These are phyloP conservation scores for Ceratina calcarata DNA, from an alignment of 1,140 invertebrate species.

Conservation along the genomic window DNA sequence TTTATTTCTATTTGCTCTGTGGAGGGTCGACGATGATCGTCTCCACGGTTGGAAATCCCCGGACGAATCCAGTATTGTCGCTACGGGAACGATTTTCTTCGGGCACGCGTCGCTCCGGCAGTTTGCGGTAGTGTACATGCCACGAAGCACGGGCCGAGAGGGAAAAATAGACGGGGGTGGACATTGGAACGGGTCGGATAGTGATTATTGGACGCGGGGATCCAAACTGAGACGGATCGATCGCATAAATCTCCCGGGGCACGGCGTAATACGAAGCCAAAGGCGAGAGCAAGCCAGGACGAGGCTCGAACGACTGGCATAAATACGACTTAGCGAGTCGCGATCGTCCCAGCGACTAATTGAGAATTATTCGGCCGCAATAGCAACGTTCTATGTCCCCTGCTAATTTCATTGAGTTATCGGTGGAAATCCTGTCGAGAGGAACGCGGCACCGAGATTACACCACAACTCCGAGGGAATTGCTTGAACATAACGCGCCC, in stretches of 20 bases:
- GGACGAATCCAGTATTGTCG: constrained; percentile 12
- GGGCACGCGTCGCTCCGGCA: constrained; percentile 34
- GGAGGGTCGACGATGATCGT: constrained; percentile 63
- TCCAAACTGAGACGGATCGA: constrained; percentile 73
- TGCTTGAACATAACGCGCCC: constrained; percentile 18
- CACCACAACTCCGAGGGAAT: constrained; percentile 11
- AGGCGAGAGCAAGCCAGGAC: constrained; percentile 16
- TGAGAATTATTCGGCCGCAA: constrained; percentile 75
- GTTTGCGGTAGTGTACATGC: constrained; percentile 2
- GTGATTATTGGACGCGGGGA: constrained; percentile 49
- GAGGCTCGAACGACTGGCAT: constrained; percentile 61
- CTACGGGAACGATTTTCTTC: constrained; percentile 53
- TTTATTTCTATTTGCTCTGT: constrained; percentile 69
- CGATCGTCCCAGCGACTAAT: constrained; percentile 68
- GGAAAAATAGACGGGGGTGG: constrained; percentile 7
- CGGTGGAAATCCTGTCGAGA: constrained; percentile 52
- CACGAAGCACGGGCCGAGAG: too few relatives aligned
- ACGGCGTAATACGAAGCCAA: constrained; percentile 71
- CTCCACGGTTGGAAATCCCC: constrained; percentile 40
- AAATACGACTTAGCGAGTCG: constrained; percentile 73
- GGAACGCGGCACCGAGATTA: constrained; percentile 38
- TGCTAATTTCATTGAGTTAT: constrained; percentile 62
- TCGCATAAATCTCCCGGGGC: constrained; percentile 70
- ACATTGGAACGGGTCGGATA: constrained; percentile 7
- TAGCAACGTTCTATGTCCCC: constrained; percentile 33